Base-by-base conservation (phyloP, 2,797 vertebrate genomes). In the Hemitrygon akajei region DNA sequence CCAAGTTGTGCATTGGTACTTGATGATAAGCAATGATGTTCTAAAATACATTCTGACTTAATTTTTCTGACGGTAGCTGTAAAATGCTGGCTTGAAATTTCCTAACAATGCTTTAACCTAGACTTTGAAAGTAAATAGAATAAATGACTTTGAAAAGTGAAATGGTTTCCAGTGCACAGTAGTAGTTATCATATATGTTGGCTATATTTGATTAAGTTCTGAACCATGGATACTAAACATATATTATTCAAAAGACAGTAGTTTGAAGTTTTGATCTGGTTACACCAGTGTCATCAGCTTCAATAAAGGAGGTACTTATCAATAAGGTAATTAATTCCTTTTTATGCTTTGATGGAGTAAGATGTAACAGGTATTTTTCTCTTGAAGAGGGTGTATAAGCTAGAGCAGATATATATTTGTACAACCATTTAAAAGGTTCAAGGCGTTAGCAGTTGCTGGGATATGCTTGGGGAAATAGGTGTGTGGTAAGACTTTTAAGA, bases 81-180 rank as follows among this genome's bases (percentile, higher is more conserved):
- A 76, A 93, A 93, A 75, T 76, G 73, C 71, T 76, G 25, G 71
- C 91, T 93, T 76, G 37, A 76, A 56, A 20, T 30, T 75, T 75
- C 47, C 30, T 75, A 93, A 76, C 71, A 93, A 12, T 75, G 91
- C 91, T 76, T 93, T 75, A 76, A 93, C 71, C 69, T 92, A 75
- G 86, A 89, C 60, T 37, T 37, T 89, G 60, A 66, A 69, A 34
- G 0, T 89, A 89, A 37, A 25, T 89, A 25, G n/a, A 69, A 69
- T 89, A 89, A 69, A 89, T 69, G 18, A 89, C 60, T 16, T n/a
- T 89, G 86, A 89, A 69, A 89, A 89, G 7, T 89, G 66, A 40
- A 92, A 47, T 25, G 71, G 71, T 93, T 93, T 76, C 37, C 40
- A n/a, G 1, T 93, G 47, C 34, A 76, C 37, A 27, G 27, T 76